A percentile compares a stretch with the other conserved stretches of the same genome.
phyloP scores from a whole-genome alignment of 2,113 vertebrate genomes.

The Nycticorax nycticorax region DNA sequence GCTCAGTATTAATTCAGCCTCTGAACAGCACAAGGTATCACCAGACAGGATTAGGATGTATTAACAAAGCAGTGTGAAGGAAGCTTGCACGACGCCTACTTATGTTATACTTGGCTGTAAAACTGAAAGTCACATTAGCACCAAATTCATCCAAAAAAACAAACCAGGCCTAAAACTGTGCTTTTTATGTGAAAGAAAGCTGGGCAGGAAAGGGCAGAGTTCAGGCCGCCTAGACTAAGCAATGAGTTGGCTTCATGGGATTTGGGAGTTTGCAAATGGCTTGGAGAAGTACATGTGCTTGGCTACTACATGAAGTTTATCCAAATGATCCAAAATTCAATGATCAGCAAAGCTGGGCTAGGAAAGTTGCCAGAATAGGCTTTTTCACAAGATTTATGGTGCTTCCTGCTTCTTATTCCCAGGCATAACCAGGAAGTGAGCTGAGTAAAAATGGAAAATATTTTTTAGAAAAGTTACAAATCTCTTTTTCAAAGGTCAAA shows the following conservation, averaged over 20 bases:
- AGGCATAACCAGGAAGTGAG: conserved; percentile 50
- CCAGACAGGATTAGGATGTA: conserved; percentile 1
- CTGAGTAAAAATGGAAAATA: conserved; percentile 51
- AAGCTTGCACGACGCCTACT: neutral
- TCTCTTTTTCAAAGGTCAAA: conserved; percentile 30
- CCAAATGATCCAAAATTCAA: conserved; percentile 23
- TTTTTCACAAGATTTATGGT: conserved; percentile 50
- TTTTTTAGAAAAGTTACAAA: conserved; percentile 13
- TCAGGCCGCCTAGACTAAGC: neutral
- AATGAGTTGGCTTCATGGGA: neutral
- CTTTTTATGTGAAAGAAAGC: neutral
- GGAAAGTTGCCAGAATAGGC: conserved; percentile 40
- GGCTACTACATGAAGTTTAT: neutral
- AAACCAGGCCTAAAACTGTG: neutral
- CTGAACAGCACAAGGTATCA: neutral
- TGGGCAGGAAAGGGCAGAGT: neutral
- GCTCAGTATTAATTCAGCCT: neutral
- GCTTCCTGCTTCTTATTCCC: conserved; percentile 59
- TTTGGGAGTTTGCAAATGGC: neutral
- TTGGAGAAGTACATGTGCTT: neutral
- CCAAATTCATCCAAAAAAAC: conserved; percentile 7
- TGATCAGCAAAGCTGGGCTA: conserved; percentile 44
- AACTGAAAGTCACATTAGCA: conserved; percentile 1
- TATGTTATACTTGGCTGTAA: conserved; percentile 36
- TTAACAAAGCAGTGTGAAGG: neutral